Conservation (phyloP, 2,113 vertebrate species). For the Eubucco bourcierii region DNA sequence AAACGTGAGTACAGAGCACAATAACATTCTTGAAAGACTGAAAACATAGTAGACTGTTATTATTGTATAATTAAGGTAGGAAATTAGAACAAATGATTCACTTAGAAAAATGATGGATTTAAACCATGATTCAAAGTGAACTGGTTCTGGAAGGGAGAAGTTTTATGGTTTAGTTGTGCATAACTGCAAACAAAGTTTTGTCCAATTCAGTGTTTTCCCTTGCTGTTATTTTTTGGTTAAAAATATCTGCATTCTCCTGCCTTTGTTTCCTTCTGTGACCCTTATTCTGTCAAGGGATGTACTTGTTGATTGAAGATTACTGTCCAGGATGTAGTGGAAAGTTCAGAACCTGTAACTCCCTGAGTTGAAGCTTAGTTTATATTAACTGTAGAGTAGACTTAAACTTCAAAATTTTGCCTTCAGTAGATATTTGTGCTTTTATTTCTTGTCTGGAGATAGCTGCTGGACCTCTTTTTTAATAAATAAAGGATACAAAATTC, state of each 20-base stretch:
- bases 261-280: neutral
- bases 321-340: neutral
- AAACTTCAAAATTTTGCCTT: neutral
- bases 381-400: neutral
- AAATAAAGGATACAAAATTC: neutral
- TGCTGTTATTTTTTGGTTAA: neutral
- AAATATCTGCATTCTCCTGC: neutral
- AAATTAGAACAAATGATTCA: neutral
- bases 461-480: neutral
- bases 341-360: neutral
- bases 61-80: neutral
- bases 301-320: neutral
- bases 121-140: neutral
- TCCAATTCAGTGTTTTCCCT: neutral
- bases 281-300: accelerated
- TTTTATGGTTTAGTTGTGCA: neutral
- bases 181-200: neutral
- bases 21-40: neutral
- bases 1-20: conserved; percentile 74
- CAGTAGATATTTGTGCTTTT: neutral
- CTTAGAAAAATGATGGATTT: neutral
- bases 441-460: neutral
- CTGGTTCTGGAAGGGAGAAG: neutral
- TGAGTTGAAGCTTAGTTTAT: neutral
- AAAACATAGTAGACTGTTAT: neutral